Conservation (phyloP, 92 coral and sea anemone genomes). For the Metridium senile region DNA sequence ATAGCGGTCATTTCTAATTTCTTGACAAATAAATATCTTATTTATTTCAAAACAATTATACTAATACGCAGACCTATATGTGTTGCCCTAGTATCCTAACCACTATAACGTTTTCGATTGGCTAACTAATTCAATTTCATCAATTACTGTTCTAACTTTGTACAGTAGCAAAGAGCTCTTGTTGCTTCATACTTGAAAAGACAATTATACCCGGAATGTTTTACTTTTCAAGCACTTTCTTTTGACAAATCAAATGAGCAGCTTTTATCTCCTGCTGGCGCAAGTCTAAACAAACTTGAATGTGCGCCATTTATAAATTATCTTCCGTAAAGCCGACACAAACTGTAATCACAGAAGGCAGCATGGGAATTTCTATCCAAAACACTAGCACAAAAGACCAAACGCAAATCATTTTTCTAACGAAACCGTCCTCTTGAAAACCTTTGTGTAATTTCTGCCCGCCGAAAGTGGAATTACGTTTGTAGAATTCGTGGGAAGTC, state of each 20-base stretch:
- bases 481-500: not conserved
- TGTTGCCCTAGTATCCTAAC: not conserved
- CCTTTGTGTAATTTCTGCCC: not conserved
- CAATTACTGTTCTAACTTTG: not conserved
- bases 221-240: not conserved
- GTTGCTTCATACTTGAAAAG: not conserved
- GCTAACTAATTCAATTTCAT: slow-evolving; percentile 2
- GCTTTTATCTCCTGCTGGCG: slow-evolving; percentile 5
- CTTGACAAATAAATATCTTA: not conserved
- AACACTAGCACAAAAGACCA: not conserved
- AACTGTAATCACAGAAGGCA: not conserved
- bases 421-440: not conserved
- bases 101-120: not conserved
- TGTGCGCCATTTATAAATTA: not conserved
- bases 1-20: not conserved
- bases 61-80: not conserved
- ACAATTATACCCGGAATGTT: slow-evolving; percentile 6
- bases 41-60: not conserved
- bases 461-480: slow-evolving; percentile 8
- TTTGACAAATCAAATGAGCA: not conserved
- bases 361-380: not conserved
- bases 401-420: not conserved
- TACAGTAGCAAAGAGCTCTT: not conserved
- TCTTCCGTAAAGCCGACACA: not conserved
- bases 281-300: not conserved